Evolutionary conservation across 2,797 vertebrate species (phyloP), one percentile per base, ranked within the genome.

Genomic region (Centropyge bicolor): DNA sequence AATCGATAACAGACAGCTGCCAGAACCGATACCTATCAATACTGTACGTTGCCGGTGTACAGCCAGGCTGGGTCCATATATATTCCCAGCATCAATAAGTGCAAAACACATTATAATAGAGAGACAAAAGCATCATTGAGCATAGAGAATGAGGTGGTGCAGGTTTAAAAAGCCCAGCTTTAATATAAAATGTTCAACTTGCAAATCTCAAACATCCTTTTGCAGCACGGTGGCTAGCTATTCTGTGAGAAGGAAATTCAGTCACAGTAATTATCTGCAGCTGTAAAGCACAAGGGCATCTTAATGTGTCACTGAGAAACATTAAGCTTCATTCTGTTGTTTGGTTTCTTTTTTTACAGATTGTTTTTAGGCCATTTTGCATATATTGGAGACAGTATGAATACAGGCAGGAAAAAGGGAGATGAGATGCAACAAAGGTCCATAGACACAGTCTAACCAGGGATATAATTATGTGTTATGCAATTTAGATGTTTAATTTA

Each of bases 1-100:
- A 68, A 77, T 87, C 27, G 17, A 80, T 68, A 60, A 45, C 49
- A 64, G 41, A 59, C 68, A 68, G 41, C 24, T 54, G 56, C 46
- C 55, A 74, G 20, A 67, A 51, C 14, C 3, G 0, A 81, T 57
- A 41, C n/a, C 4, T 14, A 55, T 76, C 45, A 22, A 38, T 59
- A 68, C 12, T 63, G 31, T 55, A 19, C 31, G 36, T 27, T 41
- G 22, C 20, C 10, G 48, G 56, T 8, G 38, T 66, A 6, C 36
- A 45, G 31, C 38, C 51, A 31, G 40, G 57, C 22, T 66, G 48
- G 22, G 14, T 4, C 0, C 16, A 73, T 57, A 60, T 10, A 49
- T 60, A 24, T 48, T 46, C 11, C 5, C 12, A 46, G 8, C 17
- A 52, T 75, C 43, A 66, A 55, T 41, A 57, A 49, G 38, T 38